Conservation (phyloP, 2,888 invertebrate species). For the Galeopsomyia nigrocyanea region DNA sequence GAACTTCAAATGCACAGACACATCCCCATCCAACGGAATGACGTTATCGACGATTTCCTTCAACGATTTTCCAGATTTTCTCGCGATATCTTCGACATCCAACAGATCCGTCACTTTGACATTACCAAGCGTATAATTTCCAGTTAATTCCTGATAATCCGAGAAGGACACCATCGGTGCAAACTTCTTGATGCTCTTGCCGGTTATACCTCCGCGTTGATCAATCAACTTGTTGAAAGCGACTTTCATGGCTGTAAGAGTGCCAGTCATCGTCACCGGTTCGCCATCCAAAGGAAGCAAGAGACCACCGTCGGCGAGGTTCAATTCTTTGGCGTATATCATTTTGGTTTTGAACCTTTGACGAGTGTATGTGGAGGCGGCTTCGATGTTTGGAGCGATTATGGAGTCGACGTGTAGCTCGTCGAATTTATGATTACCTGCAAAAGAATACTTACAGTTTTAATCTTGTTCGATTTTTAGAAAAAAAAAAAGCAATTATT, state of each 20-base stretch:
- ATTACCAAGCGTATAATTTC: slow-evolving; percentile 68
- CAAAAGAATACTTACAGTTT: slow-evolving; percentile 18
- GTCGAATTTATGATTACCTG: slow-evolving; percentile 51
- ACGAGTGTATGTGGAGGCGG: slow-evolving; percentile 21
- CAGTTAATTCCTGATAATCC: slow-evolving; percentile 66
- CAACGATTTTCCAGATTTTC: slow-evolving; percentile 59
- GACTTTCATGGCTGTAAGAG: slow-evolving; percentile 50
- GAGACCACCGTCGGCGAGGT: slow-evolving; percentile 50
- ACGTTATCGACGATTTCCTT: slow-evolving; percentile 61
- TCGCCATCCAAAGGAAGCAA: slow-evolving; percentile 57
- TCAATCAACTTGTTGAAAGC: slow-evolving; percentile 66
- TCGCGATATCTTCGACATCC: slow-evolving; percentile 61
- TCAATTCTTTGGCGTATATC: slow-evolving; percentile 51
- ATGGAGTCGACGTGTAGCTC: slow-evolving; percentile 47
- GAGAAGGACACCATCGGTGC: slow-evolving; percentile 69
- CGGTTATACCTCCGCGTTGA: slow-evolving; percentile 69
- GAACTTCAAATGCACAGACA: slow-evolving; percentile 65
- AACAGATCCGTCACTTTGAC: slow-evolving; percentile 69
- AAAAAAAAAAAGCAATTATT: background rate
- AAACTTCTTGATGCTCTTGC: slow-evolving; percentile 66
- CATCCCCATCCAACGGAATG: slow-evolving; percentile 61
- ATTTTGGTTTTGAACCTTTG: slow-evolving; percentile 11
- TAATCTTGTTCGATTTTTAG: slow-evolving; percentile 1
- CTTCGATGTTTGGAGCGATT: slow-evolving; percentile 25
- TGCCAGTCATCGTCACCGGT: slow-evolving; percentile 49